phyloP scores from a whole-genome alignment of 2,113 vertebrate species.

The Hydropotes inermis region DNA sequence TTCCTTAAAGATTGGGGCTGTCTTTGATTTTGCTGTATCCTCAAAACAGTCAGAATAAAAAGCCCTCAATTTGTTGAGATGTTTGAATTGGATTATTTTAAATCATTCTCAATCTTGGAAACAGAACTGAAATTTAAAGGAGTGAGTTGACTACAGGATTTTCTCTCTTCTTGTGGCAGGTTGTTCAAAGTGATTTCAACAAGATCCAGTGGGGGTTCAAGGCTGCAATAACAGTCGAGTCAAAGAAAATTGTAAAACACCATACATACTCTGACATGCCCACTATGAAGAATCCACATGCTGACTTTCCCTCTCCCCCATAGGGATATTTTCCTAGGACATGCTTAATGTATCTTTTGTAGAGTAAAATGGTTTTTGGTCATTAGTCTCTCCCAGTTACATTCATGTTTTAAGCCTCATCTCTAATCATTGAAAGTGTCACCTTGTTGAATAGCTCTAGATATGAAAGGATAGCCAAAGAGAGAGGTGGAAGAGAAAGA shows the following conservation, averaged over 20 bases:
- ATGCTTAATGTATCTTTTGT: not conserved
- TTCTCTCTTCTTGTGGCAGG: not conserved
- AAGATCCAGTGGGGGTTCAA: not conserved
- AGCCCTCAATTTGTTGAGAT: slow-evolving; percentile 23
- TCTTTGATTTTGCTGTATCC: not conserved
- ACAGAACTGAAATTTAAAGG: not conserved
- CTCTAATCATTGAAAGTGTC: not conserved
- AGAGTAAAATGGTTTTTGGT: not conserved
- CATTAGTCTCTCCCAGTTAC: not conserved
- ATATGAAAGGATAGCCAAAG: not conserved
- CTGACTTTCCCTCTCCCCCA: not conserved
- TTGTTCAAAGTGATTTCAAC: slow-evolving; percentile 25
- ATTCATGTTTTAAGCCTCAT: not conserved
- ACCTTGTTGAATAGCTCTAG: not conserved
- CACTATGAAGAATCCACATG: not conserved
- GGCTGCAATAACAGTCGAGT: not conserved
- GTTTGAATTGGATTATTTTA: not conserved
- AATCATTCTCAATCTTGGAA: not conserved
- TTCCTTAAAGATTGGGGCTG: not conserved
- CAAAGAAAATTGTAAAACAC: not conserved
- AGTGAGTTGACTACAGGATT: not conserved
- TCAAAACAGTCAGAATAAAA: not conserved
- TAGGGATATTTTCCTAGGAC: not conserved
- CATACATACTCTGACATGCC: not conserved
- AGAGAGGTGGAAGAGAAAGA: not conserved